phyloP scores from a whole-genome alignment of 1,140 invertebrate genomes.

The Elymnias hypermnestra region DNA sequence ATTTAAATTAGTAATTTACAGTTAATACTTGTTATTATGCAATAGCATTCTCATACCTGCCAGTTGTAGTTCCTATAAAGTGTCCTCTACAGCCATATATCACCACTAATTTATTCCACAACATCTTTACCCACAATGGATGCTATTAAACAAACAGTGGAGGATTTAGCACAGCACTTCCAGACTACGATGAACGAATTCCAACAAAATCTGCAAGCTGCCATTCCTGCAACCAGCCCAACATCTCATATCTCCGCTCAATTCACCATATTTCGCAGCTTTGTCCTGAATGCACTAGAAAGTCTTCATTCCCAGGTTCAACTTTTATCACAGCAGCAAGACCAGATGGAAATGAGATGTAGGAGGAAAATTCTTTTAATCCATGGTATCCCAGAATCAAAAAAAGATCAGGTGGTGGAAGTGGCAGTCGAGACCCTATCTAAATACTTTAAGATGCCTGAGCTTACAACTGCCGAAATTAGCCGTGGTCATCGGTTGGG shows the following conservation, averaged over 20 bases:
- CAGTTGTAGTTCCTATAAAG: too few relatives aligned
- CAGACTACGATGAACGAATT: too few relatives aligned
- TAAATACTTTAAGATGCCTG: too few relatives aligned
- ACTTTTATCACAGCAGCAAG: neutral
- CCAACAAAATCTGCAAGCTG: neutral
- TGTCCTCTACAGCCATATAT: too few relatives aligned
- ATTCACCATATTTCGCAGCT: neutral
- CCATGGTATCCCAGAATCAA: neutral
- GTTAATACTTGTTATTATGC: too few relatives aligned
- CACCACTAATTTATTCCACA: too few relatives aligned
- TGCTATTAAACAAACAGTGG: too few relatives aligned
- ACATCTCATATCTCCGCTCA: neutral
- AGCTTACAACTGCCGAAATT: neutral
- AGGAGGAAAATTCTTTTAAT: constrained; percentile 7
- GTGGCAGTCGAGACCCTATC: neutral
- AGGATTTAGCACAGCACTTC: too few relatives aligned
- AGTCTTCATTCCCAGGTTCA: neutral
- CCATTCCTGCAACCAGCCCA: constrained; percentile 3
- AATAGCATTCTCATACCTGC: too few relatives aligned
- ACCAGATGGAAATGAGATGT: constrained; percentile 3
- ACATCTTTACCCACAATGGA: too few relatives aligned
- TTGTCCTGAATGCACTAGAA: constrained; percentile 4
- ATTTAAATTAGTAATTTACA: too few relatives aligned
- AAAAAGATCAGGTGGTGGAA: neutral
- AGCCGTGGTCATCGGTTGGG: neutral